Evolutionary conservation across 2,113 vertebrate species (phyloP), one percentile per base, ranked within the genome.

Genomic region (Butastur rufipennis): DNA sequence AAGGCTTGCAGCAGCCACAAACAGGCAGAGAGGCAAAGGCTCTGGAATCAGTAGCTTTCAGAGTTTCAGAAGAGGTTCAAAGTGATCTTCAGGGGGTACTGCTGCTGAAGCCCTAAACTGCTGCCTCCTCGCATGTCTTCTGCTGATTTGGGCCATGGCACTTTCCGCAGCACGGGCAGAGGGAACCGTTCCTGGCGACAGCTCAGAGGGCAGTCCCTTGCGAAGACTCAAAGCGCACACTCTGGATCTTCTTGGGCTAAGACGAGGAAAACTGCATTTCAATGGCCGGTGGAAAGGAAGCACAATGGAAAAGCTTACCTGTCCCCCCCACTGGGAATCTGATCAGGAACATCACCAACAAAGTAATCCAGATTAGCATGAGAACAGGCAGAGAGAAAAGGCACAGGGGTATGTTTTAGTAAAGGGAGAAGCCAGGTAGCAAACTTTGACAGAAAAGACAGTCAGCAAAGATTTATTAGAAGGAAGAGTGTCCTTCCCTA

Each of bases 211-310:
- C 96, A 91, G 97, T 98, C 96, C 98, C 98, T 81, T 98, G 97
- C 78, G 98, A 97, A 88, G 98, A 84, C 92, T 98, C 98, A 96
- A 93, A 93, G 97, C 92, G 89, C 95, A 96, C 94, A 0, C 91
- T 96, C 86, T 95, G 98, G 66, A 92, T 98, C 98, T 97, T 98
- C 98, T 98, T 7, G 13, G 98, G 98, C 98, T 98, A 75, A 94
- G 98, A 90, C 16, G 98, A 98, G 98, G 98, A 98, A 98, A 98
- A 98, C 62, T 68, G 96, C 34, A 26, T 97, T 97, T 98, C 97
- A 98, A 92, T 95, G 95, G 95, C 85, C n/a, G 2, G 84, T 0
- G 2, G 92, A 93, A 38, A 42, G 68, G 79, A 73, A 74, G 67
- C 81, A 81, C 66, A 71, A 22, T 19, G 85, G 93, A 85, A 93